Conservation (phyloP, 2,888 invertebrate genomes). For the Disparrhopalites patrizii region DNA sequence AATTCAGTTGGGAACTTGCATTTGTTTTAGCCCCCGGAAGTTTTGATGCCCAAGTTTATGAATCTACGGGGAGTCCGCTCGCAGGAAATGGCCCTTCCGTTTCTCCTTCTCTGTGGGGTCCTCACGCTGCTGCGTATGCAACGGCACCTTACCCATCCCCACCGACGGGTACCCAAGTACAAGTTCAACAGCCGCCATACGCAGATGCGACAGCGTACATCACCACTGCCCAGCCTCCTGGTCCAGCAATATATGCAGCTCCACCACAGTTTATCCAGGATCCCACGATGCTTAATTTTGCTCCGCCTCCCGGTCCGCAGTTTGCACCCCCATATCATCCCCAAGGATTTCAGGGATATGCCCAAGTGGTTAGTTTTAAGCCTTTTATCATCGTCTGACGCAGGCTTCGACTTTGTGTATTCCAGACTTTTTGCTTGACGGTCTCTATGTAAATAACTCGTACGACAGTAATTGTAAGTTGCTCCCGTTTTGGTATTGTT, state of each 20-base stretch:
- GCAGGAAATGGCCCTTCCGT: slow-evolving; percentile 38
- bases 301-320: slow-evolving; percentile 44
- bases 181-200: slow-evolving; percentile 34
- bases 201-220: slow-evolving; percentile 42
- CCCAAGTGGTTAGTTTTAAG: slow-evolving; percentile 48
- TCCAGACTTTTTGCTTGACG: neutral
- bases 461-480: neutral
- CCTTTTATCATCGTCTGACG: neutral
- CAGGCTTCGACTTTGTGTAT: neutral
- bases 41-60: slow-evolving; percentile 42
- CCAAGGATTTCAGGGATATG: slow-evolving; percentile 48
- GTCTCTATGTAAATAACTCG: neutral
- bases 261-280: slow-evolving; percentile 48
- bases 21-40: slow-evolving; percentile 30
- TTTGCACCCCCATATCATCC: slow-evolving; percentile 48
- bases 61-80: slow-evolving; percentile 42
- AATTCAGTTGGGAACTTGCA: neutral
- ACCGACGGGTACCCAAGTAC: slow-evolving; percentile 42
- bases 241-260: slow-evolving; percentile 44
- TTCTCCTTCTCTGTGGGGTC: slow-evolving; percentile 47
- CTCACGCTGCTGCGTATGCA: slow-evolving; percentile 36
- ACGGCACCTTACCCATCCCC: slow-evolving; percentile 43
- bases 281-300: slow-evolving; percentile 48
- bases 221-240: slow-evolving; percentile 45
- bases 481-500: neutral